Conservation (phyloP, 53 echinoderm and acorn worm genomes). For the Holothuria scabra region DNA sequence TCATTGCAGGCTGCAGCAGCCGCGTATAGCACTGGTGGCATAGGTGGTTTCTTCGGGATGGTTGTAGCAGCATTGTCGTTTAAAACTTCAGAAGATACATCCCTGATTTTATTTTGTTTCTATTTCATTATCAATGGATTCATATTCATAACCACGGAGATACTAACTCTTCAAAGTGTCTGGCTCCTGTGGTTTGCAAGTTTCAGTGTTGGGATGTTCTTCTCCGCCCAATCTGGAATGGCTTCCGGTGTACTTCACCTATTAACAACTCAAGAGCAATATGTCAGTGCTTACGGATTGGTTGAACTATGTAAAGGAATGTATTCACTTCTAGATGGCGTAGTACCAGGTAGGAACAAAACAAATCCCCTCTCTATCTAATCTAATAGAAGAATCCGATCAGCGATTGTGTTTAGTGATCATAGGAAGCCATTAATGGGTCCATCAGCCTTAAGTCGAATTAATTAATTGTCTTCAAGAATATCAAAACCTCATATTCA, state of each 20-base stretch:
- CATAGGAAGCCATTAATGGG: too few relatives aligned
- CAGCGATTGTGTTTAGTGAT: too few relatives aligned
- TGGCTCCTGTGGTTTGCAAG: background rate
- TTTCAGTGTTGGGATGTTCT: background rate
- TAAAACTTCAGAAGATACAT: background rate
- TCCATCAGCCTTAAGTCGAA: too few relatives aligned
- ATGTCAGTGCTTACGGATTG: background rate
- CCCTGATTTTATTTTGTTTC: background rate
- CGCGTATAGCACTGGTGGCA: background rate
- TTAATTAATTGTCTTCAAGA: too few relatives aligned
- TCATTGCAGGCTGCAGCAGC: background rate
- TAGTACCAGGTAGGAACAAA: conserved; percentile 20
- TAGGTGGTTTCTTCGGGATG: conserved; percentile 15
- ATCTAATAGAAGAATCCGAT: too few relatives aligned
- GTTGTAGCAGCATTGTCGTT: conserved; percentile 11
- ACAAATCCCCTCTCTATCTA: too few relatives aligned
- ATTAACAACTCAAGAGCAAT: background rate
- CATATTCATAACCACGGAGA: conserved; percentile 7
- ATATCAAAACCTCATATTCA: too few relatives aligned
- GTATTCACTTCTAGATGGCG: background rate
- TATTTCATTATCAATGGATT: conserved; percentile 21
- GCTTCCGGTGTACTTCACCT: conserved; percentile 14
- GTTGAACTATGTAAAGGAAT: conserved; percentile 13
- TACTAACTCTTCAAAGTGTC: background rate
- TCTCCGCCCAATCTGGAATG: conserved; percentile 43